Evolutionary conservation across 2,113 vertebrate species (phyloP).

Genomic region (Poicephalus meyeri): DNA sequence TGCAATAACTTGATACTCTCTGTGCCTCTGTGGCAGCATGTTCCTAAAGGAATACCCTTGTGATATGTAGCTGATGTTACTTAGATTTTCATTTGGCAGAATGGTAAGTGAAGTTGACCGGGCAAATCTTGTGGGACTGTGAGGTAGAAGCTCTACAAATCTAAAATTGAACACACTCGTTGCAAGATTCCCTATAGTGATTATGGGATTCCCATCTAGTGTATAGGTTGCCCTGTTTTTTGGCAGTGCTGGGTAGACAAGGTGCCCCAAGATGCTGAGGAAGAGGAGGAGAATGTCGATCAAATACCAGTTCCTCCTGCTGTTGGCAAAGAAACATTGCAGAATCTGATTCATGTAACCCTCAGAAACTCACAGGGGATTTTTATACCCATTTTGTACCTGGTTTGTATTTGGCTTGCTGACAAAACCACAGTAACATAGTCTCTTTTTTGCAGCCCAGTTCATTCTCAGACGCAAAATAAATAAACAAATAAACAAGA

Average conservation of each 20-base stretch:
- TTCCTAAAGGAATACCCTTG: neutral
- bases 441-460: neutral
- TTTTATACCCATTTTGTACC: neutral
- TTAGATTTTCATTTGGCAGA: neutral
- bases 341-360: neutral
- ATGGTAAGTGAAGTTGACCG: neutral
- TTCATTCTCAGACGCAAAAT: neutral
- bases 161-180: neutral
- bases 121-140: neutral
- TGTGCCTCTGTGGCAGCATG: neutral
- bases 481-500: constrained; percentile 4
- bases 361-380: neutral
- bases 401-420: neutral
- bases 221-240: neutral
- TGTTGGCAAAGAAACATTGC: neutral
- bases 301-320: neutral
- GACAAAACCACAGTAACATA: neutral
- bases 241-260: neutral
- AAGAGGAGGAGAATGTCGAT: neutral
- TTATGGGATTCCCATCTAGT: neutral
- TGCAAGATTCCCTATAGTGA: neutral
- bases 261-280: neutral
- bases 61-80: neutral
- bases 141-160: neutral
- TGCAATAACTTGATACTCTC: neutral